Conservation (phyloP, 2,888 invertebrate genomes). For the Frankliniella fusca region DNA sequence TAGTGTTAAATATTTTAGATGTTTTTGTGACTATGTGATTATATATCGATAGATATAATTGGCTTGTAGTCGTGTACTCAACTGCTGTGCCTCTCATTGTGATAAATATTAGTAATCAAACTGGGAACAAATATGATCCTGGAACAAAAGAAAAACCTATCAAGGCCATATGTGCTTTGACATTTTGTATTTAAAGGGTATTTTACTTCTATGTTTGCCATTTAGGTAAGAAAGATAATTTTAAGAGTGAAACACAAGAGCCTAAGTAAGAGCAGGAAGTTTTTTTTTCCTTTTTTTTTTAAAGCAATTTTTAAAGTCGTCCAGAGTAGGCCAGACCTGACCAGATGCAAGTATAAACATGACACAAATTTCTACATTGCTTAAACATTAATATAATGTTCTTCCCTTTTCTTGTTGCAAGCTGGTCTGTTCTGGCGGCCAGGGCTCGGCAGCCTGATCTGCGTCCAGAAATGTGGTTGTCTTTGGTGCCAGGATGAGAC, state of each 20-base stretch:
- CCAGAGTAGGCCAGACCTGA: no score
- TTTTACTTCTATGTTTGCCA: background rate
- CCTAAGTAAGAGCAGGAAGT: background rate
- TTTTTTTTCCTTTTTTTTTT: background rate
- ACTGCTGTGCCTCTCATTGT: background rate
- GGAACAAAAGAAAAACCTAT: background rate
- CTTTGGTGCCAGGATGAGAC: no score
- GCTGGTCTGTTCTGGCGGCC: background rate
- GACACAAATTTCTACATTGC: no score
- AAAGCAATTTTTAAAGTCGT: no score
- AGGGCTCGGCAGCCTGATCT: background rate
- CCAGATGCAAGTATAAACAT: no score
- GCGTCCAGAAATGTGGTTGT: background rate
- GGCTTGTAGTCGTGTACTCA: background rate
- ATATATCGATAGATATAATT: background rate
- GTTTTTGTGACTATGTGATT: background rate
- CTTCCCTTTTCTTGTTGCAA: no score
- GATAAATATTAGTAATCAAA: background rate
- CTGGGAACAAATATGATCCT: background rate
- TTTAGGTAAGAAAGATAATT: background rate
- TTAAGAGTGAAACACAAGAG: background rate
- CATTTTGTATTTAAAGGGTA: background rate
- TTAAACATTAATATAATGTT: no score
- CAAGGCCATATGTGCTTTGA: background rate
- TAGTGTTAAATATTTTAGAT: background rate